phyloP scores from a whole-genome alignment of 2,797 vertebrate genomes.

The Natrix natrix region DNA sequence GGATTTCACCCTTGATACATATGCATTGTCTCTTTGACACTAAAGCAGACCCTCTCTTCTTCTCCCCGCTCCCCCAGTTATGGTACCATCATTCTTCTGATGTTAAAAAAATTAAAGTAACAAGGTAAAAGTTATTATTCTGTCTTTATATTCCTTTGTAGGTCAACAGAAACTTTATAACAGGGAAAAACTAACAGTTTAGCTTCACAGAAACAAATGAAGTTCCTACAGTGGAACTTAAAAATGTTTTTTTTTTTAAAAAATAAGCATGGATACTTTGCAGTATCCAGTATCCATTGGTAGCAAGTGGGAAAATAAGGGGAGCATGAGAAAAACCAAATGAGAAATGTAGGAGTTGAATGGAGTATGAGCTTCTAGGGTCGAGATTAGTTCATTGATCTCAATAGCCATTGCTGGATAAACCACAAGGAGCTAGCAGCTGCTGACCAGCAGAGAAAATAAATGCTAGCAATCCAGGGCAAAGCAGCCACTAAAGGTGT shows the following conservation, averaged over 20 bases:
- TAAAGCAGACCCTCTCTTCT: neutral
- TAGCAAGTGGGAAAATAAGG: neutral
- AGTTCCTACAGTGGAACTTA: neutral
- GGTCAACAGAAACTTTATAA: neutral
- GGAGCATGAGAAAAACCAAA: neutral
- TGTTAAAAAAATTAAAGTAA: neutral
- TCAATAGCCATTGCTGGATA: neutral
- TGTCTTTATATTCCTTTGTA: neutral
- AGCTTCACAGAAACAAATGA: neutral
- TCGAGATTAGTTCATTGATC: neutral
- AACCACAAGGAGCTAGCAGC: neutral
- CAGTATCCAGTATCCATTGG: neutral
- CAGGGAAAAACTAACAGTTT: neutral
- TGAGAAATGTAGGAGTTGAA: neutral
- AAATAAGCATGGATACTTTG: neutral
- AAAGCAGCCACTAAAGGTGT: neutral
- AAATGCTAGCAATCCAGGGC: neutral
- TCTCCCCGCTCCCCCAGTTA: neutral
- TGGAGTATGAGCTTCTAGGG: neutral
- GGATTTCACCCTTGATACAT: neutral
- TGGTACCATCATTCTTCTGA: neutral
- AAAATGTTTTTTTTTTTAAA: neutral
- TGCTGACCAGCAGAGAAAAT: neutral
- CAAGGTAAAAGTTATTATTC: neutral
- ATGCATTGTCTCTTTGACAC: neutral